phyloP scores from a whole-genome alignment of 2,113 vertebrate species.

The Otus sunia region DNA sequence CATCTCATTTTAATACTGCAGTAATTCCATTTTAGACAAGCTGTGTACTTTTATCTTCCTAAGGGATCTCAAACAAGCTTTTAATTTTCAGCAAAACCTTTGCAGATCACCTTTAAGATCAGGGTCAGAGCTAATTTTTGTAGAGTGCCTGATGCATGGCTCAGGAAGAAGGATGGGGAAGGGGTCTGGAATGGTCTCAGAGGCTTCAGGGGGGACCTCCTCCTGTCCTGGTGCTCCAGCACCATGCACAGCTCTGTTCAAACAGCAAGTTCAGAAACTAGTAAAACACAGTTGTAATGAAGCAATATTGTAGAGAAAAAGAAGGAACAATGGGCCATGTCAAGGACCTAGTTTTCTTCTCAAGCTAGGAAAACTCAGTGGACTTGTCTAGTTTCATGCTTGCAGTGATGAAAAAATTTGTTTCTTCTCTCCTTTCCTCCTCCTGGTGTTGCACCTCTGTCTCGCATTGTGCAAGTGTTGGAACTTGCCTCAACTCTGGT shows the following conservation, averaged over 20 bases:
- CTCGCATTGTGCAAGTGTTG: fast-evolving
- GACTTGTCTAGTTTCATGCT: neutral
- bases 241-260: neutral
- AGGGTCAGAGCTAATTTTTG: neutral
- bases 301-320: neutral
- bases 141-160: neutral
- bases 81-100: conserved; percentile 47
- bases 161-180: neutral
- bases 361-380: neutral
- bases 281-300: neutral
- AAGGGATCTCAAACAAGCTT: conserved; percentile 42
- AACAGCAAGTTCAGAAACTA: neutral
- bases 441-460: neutral
- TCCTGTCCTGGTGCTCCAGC: neutral
- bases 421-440: neutral
- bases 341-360: neutral
- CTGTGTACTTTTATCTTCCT: neutral
- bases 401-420: neutral
- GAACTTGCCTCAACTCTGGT: neutral
- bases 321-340: neutral
- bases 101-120: neutral
- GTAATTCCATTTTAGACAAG: conserved; percentile 29
- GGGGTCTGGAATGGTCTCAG: neutral
- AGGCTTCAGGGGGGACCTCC: neutral
- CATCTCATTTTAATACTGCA: neutral